phyloP scores from a whole-genome alignment of 2,888 invertebrate species.

The Zygogramma bicolorata region DNA sequence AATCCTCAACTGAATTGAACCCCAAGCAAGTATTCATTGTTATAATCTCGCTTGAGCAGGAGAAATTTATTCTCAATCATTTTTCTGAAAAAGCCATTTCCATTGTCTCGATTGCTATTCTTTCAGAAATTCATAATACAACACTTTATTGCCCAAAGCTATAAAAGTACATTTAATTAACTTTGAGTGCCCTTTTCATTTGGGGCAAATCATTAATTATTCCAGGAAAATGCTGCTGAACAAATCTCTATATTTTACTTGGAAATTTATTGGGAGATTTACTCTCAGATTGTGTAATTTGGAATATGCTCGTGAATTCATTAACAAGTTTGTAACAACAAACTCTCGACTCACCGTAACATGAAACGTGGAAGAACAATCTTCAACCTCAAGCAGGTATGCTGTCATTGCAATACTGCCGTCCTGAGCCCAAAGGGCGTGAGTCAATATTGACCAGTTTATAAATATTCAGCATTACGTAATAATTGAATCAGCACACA shows the following conservation, averaged over 20 bases:
- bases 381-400: no score
- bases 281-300: not conserved
- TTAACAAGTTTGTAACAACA: not conserved
- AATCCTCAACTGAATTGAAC: no score
- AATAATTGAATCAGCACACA: no score
- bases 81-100: not conserved
- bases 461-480: no score
- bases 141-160: constrained; percentile 8
- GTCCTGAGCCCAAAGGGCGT: no score
- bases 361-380: no score
- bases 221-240: not conserved
- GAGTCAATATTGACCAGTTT: no score
- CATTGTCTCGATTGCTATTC: constrained; percentile 18
- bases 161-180: constrained; percentile 24
- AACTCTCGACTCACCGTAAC: no score
- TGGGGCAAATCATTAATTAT: constrained; percentile 17
- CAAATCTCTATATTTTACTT: constrained; percentile 3
- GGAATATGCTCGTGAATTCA: not conserved
- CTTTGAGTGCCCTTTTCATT: constrained; percentile 15
- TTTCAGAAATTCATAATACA: not conserved
- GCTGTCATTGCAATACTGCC: no score
- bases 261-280: constrained; percentile 1
- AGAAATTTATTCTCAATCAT: not conserved
- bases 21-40: no score
- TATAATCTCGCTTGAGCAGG: no score